These are phyloP conservation scores for Cecidostiba fungosa DNA, from an alignment of 2,888 invertebrate genomes.

Conservation along the genomic window DNA sequence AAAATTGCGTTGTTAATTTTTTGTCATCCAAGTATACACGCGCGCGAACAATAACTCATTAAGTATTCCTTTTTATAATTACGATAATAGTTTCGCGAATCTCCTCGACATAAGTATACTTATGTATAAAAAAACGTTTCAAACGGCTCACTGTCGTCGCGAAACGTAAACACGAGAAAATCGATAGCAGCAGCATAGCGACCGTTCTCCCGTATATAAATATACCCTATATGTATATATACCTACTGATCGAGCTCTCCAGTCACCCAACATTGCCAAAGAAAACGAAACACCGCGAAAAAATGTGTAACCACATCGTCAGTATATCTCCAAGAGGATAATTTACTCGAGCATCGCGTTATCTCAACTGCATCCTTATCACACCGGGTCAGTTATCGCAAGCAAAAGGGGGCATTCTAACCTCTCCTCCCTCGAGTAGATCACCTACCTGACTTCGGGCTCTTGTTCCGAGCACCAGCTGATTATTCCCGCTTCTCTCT, in stretches of 20 bases:
- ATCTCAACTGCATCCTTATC: not conserved
- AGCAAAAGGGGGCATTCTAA: slow-evolving; percentile 34
- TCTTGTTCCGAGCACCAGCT: slow-evolving; percentile 29
- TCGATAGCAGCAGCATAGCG: slow-evolving; percentile 5
- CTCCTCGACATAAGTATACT: not conserved
- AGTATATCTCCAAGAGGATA: too few species aligned
- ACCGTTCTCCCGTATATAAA: not conserved
- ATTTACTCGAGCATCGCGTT: not conserved
- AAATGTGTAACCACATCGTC: not conserved
- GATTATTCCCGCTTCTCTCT: slow-evolving; percentile 7
- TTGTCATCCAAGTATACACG: not conserved
- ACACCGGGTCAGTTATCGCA: not conserved
- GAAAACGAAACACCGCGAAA: not conserved
- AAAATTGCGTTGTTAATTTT: not conserved
- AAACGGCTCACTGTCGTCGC: not conserved
- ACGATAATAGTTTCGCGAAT: too few species aligned
- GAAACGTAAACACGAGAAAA: slow-evolving; percentile 9
- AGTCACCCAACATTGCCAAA: not conserved
- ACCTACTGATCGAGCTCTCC: not conserved
- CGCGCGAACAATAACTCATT: too few species aligned
- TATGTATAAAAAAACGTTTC: not conserved
- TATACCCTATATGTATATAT: not conserved
- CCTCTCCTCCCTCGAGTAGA: slow-evolving; percentile 18
- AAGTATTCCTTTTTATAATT: too few species aligned
- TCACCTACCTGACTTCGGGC: slow-evolving; percentile 33